Percentiles rank a stretch among this genome's conserved stretches.
phyloP scores from a whole-genome alignment of 2,888 invertebrate genomes.

The Zygaena filipendulae region DNA sequence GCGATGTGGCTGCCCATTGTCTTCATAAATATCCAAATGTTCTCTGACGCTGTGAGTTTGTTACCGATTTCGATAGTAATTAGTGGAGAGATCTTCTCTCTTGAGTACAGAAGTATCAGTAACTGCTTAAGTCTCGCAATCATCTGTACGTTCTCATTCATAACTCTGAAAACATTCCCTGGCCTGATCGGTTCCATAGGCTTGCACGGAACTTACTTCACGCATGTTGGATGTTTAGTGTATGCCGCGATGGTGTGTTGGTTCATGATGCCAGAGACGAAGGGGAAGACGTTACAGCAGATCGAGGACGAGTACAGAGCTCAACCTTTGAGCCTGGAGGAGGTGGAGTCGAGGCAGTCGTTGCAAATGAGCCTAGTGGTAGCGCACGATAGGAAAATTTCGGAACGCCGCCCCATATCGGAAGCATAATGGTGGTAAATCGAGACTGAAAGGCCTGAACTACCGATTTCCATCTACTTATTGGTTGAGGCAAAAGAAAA shows the following conservation, averaged over 20 bases:
- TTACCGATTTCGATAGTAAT: conserved; percentile 75
- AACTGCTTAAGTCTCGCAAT: conserved; percentile 70
- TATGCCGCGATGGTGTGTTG: conserved; percentile 62
- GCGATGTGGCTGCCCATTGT: conserved; percentile 52
- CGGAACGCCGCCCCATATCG: conserved; percentile 24
- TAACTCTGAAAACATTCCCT: conserved; percentile 71
- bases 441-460: too few relatives aligned
- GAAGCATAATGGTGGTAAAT: conserved; percentile 20
- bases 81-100: conserved; percentile 75
- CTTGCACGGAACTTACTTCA: conserved; percentile 63
- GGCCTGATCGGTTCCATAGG: conserved; percentile 56
- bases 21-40: conserved; percentile 61
- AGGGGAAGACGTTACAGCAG: conserved; percentile 71
- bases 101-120: conserved; percentile 68
- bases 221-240: conserved; percentile 63
- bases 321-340: conserved; percentile 25
- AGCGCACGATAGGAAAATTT: conserved; percentile 30
- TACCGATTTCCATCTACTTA: too few relatives aligned
- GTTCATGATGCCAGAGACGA: conserved; percentile 72
- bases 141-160: conserved; percentile 67
- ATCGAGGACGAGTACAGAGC: conserved; percentile 69
- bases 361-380: conserved; percentile 29
- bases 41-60: conserved; percentile 66
- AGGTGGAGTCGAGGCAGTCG: conserved; percentile 29
- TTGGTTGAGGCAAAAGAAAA: too few relatives aligned